Evolutionary conservation across 1,140 invertebrate genomes (phyloP).

Genomic region (Aphelenchoides avenae): DNA sequence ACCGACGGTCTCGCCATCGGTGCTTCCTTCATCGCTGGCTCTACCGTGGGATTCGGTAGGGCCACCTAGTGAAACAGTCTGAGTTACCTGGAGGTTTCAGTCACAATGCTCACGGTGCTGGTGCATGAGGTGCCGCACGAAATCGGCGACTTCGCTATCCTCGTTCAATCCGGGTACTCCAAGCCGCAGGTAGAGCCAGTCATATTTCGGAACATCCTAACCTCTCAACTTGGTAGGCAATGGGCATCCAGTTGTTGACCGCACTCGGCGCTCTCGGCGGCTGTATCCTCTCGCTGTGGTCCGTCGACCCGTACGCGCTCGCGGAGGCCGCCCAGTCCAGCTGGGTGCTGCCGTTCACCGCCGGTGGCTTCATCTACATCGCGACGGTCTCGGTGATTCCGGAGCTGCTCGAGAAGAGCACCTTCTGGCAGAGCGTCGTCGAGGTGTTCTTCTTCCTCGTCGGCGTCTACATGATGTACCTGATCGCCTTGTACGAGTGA

Average conservation of each 20-base stretch:
- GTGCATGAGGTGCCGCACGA: conserved; percentile 96
- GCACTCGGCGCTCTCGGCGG: conserved; percentile 78
- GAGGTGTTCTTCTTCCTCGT: conserved; percentile 40
- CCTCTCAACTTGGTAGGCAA: too few relatives aligned
- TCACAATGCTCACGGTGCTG: conserved; percentile 87
- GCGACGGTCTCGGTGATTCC: conserved; percentile 92
- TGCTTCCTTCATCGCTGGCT: conserved; percentile 85
- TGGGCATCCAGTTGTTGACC: conserved; percentile 81
- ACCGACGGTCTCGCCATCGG: conserved; percentile 91
- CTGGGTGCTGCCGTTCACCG: conserved; percentile 88
- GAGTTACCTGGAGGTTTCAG: too few relatives aligned
- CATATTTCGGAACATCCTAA: too few relatives aligned
- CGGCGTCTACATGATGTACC: conserved; percentile 48
- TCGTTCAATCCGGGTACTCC: conserved; percentile 85
- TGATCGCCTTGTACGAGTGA: conserved; percentile 48
- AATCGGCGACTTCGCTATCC: conserved; percentile 95
- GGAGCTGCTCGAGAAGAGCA: conserved; percentile 69
- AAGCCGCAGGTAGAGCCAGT: conserved; percentile 74
- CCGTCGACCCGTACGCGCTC: conserved; percentile 37
- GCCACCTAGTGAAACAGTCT: too few relatives aligned
- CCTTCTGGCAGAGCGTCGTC: conserved; percentile 31
- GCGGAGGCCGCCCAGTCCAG: conserved; percentile 69
- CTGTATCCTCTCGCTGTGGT: conserved; percentile 40
- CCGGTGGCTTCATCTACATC: conserved; percentile 95
- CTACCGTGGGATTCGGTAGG: conserved; percentile 52